phyloP scores from a whole-genome alignment of 2,797 vertebrate genomes.

The Chelonia mydas region DNA sequence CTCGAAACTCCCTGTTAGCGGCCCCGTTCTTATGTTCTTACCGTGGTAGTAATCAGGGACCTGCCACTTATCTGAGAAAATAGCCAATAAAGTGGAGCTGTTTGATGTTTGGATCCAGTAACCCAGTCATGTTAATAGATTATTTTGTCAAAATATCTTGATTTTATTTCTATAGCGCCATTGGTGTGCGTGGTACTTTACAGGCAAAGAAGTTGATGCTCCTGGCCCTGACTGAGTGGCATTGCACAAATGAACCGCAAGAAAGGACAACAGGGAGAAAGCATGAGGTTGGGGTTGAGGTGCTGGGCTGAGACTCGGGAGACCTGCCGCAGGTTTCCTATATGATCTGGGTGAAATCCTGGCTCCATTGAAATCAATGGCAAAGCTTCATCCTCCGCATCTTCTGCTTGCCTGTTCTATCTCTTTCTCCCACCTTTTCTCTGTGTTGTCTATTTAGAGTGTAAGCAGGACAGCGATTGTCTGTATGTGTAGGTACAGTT shows the following conservation, averaged over 20 bases:
- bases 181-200: fast-evolving
- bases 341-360: not conserved
- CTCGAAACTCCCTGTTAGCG: no score
- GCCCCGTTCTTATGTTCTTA: no score
- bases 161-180: not conserved
- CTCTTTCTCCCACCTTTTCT: fast-evolving
- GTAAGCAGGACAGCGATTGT: not conserved
- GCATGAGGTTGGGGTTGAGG: fast-evolving
- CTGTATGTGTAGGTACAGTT: fast-evolving
- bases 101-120: not conserved
- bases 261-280: not conserved
- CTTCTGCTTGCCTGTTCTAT: not conserved
- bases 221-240: not conserved
- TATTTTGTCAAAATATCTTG: not conserved
- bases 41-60: not conserved
- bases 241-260: not conserved
- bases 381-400: not conserved
- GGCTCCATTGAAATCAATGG: not conserved
- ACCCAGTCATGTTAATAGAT: not conserved
- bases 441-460: not conserved
- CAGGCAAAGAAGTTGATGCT: not conserved
- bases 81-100: not conserved
- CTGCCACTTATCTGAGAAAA: not conserved
- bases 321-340: fast-evolving
- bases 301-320: not conserved